Evolutionary conservation across 2,797 vertebrate genomes (phyloP).

Genomic region (Darevskia mixta): DNA sequence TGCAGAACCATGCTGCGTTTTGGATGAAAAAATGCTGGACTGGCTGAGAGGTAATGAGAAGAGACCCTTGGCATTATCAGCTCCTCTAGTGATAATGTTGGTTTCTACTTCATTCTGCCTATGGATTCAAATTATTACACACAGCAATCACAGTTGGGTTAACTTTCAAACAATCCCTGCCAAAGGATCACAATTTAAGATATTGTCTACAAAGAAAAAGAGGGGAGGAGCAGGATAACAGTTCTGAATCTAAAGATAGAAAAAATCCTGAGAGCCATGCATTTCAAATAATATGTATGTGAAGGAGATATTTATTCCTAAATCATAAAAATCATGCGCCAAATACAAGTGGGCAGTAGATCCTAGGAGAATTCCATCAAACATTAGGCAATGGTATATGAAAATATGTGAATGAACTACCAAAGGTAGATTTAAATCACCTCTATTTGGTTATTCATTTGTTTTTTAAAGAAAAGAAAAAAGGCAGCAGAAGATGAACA

Average conservation of each 20-base stretch:
- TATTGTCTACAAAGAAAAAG: neutral
- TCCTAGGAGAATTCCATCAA: neutral
- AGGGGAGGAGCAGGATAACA: neutral
- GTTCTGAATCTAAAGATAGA: neutral
- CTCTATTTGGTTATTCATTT: neutral
- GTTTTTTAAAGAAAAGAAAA: neutral
- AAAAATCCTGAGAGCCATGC: neutral
- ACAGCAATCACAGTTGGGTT: neutral
- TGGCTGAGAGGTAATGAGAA: neutral
- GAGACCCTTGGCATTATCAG: neutral
- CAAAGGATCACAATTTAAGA: neutral
- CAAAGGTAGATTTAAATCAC: neutral
- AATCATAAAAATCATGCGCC: no score
- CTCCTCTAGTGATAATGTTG: neutral
- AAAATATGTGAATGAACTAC: neutral
- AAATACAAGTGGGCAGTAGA: neutral
- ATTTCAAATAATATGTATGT: neutral
- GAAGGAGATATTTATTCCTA: neutral
- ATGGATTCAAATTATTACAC: neutral
- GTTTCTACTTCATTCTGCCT: neutral
- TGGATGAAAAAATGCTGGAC: neutral
- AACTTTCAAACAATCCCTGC: neutral
- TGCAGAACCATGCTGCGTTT: neutral
- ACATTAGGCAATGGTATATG: neutral
- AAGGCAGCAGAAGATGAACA: neutral